Percentiles rank a stretch among this genome's conserved stretches.
phyloP scores from a whole-genome alignment of 2,888 invertebrate species.

The Alentia gelatinosa region DNA sequence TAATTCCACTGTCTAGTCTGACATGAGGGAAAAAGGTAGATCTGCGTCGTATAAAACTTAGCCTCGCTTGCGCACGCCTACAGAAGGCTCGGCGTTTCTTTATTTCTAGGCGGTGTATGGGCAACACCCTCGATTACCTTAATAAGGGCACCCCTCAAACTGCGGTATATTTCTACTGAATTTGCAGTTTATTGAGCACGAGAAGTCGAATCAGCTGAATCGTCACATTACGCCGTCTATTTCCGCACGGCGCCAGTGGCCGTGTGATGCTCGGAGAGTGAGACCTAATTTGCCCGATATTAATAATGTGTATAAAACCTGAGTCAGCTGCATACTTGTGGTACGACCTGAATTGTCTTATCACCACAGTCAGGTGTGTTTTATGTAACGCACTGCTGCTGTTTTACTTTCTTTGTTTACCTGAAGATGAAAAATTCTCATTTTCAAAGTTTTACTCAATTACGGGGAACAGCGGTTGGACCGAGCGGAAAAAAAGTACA shows the following conservation, averaged over 20 bases:
- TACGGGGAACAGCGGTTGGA: too few relatives aligned
- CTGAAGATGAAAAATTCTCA: too few relatives aligned
- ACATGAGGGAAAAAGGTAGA: too few relatives aligned
- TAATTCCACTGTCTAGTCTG: too few relatives aligned
- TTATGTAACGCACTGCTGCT: neutral
- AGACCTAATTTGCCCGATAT: too few relatives aligned
- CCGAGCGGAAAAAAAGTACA: too few relatives aligned
- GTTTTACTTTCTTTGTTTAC: neutral
- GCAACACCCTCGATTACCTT: neutral
- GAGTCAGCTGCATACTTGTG: neutral
- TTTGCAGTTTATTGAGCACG: neutral
- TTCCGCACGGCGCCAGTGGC: too few relatives aligned
- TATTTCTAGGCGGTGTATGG: too few relatives aligned
- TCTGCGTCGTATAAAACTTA: too few relatives aligned
- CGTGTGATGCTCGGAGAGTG: too few relatives aligned
- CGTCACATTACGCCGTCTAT: neutral
- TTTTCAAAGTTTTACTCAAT: neutral
- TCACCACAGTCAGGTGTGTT: neutral
- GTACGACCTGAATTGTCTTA: neutral
- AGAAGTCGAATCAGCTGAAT: conserved; percentile 2
- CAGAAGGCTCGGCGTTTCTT: too few relatives aligned
- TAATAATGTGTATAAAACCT: neutral
- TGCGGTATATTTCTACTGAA: neutral
- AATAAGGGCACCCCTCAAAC: neutral
- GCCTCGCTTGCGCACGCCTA: too few relatives aligned